Conservation (phyloP, 2,113 vertebrate species). For the Oncorhynchus nerka region DNA sequence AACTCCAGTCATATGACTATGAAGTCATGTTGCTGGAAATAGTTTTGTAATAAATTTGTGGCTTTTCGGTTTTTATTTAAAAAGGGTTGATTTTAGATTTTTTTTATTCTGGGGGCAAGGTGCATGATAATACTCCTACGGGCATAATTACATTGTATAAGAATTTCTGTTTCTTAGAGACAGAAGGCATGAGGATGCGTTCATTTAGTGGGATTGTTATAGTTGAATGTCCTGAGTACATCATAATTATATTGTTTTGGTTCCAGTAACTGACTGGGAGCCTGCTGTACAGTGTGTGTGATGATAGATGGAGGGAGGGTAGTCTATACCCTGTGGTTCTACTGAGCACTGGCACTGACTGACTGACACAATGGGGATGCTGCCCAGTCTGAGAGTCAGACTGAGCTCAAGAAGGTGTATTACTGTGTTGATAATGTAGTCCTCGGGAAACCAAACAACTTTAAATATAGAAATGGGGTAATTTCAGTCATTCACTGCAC, state of each 20-base stretch:
- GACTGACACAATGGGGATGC: constrained; percentile 1
- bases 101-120: background rate
- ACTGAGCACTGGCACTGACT: background rate
- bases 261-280: background rate
- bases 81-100: background rate
- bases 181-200: constrained; percentile 4
- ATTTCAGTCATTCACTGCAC: constrained; percentile 3
- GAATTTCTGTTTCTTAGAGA: background rate
- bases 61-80: background rate
- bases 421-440: background rate
- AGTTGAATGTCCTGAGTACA: background rate
- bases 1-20: too few relatives aligned
- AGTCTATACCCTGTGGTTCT: background rate
- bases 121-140: background rate
- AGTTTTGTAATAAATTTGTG: too few relatives aligned
- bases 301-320: background rate
- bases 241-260: background rate
- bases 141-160: background rate
- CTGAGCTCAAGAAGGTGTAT: background rate
- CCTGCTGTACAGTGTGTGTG: background rate
- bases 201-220: constrained; percentile 5
- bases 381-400: background rate
- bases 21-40: too few relatives aligned
- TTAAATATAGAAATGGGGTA: background rate
- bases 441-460: background rate